phyloP scores from a whole-genome alignment of 2,888 invertebrate genomes.

The Dynastes tityus region DNA sequence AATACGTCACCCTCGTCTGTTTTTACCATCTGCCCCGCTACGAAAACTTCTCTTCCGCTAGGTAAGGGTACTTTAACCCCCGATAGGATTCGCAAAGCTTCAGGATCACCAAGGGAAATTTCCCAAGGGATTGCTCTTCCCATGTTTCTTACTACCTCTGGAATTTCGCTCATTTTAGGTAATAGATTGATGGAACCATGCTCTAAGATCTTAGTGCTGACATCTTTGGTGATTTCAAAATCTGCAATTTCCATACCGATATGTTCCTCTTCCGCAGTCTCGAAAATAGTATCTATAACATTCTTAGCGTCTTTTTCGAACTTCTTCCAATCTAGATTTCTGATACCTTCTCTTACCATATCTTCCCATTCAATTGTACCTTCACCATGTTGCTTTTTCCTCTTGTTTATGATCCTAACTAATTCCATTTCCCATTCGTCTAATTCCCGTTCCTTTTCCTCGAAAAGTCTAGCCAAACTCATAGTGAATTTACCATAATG shows the following conservation, averaged over 20 bases:
- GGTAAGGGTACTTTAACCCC: conserved; percentile 72
- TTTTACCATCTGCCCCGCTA: conserved; percentile 81
- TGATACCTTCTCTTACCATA: conserved; percentile 77
- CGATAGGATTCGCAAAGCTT: conserved; percentile 60
- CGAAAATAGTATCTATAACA: conserved; percentile 70
- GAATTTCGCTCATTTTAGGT: conserved; percentile 78
- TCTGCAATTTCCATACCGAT: conserved; percentile 73
- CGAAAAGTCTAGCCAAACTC: conserved; percentile 82
- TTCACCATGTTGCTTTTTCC: conserved; percentile 67
- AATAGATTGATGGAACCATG: conserved; percentile 74
- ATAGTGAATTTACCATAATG: conserved; percentile 76
- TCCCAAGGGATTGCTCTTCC: conserved; percentile 75
- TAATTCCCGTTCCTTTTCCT: conserved; percentile 82
- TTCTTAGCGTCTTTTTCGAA: conserved; percentile 76
- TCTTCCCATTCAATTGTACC: conserved; percentile 74
- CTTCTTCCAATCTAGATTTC: conserved; percentile 78
- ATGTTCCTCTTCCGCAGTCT: conserved; percentile 62
- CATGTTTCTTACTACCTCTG: conserved; percentile 77
- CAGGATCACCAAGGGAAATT: conserved; percentile 69
- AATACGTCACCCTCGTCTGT: conserved; percentile 81
- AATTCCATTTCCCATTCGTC: conserved; percentile 76
- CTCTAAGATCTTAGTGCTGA: conserved; percentile 75
- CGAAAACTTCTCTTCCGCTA: conserved; percentile 80
- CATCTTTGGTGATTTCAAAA: conserved; percentile 75
- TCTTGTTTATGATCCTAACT: conserved; percentile 65